Base-by-base conservation (phyloP, 2,113 vertebrate species). In the Notechis scutatus region DNA sequence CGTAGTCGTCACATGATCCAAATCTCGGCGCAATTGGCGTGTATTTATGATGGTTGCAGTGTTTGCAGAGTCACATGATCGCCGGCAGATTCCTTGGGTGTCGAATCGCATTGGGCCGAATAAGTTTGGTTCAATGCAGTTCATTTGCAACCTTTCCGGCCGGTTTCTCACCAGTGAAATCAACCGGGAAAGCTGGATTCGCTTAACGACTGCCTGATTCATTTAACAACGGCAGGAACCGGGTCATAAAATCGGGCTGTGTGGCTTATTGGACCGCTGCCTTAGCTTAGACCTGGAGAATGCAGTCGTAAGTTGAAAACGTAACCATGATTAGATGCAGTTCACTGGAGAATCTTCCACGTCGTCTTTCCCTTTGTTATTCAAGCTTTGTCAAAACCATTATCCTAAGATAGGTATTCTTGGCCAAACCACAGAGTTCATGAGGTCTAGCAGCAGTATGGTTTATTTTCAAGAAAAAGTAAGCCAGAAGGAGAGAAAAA, bases 401-500 rank as follows among this genome's bases (percentile, higher is more conserved):
- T n/a, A 4, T 39, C 69, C 69, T 39, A 3, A 21, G 3, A 42
- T 21, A 9, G 34, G 34, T 9, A 21, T 42, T 9, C 74, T 15
- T 81, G 34, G 69, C 2, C n/a, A 39, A 81, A 81, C 34, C 74
- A 9, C 34, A 39, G 69, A 81, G 74, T 42, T 81, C 74, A 81
- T 81, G 74, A 81, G 74, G 74, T 81, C 74, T 23, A 81, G 74
- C 7, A 81, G 74, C 74, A 42, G 21, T 1, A 9, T 81, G 74
- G 34, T 39, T 42, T 42, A 42, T 81, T 42, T 81, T 81, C 74
- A 42, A 42, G 34, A 81, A 20, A 81, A 81, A 20, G 18, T 20
- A 81, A 81, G 74, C 74, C 18, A 39, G 39, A 20, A 18, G 5
- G 1, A 8, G 5, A 0, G 0, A 9, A 42, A 8, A 29, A 4